phyloP scores from a whole-genome alignment of 2,113 vertebrate species.

The Cochlearius cochlearius region DNA sequence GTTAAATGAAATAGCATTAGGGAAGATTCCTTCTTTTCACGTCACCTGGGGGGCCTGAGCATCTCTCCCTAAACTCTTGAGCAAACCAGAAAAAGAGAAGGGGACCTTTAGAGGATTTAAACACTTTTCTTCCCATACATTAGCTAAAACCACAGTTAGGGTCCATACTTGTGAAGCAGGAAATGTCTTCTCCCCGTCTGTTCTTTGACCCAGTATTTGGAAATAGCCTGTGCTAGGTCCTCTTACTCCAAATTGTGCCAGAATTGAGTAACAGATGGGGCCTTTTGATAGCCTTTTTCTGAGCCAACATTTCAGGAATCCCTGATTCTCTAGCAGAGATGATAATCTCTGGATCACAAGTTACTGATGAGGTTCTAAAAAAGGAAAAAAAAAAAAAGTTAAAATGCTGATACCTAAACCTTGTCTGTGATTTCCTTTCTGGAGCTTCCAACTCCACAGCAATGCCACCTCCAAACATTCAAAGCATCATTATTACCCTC shows the following conservation, averaged over 20 bases:
- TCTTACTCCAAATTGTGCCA: background rate
- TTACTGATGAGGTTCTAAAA: background rate
- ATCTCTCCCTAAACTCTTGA: background rate
- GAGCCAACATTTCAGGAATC: background rate
- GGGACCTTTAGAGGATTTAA: background rate
- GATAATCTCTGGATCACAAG: background rate
- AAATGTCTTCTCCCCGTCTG: background rate
- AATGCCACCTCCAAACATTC: background rate
- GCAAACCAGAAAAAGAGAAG: background rate
- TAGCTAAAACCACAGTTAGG: background rate
- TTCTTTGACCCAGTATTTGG: background rate
- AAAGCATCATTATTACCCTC: background rate
- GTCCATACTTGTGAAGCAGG: background rate
- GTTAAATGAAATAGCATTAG: background rate
- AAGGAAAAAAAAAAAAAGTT: background rate
- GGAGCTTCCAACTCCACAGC: background rate
- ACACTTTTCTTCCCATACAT: background rate
- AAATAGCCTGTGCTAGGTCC: background rate
- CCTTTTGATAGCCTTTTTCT: background rate
- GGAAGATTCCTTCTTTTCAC: background rate
- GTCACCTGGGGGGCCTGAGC: background rate
- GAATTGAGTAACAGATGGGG: background rate
- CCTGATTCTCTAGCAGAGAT: background rate
- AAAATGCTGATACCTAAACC: background rate
- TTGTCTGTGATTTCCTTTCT: background rate